Percentiles rank a stretch among this genome's conserved stretches.
Evolutionary conservation across 2,113 vertebrate species (phyloP).

Genomic region (Cebidichthys violaceus): DNA sequence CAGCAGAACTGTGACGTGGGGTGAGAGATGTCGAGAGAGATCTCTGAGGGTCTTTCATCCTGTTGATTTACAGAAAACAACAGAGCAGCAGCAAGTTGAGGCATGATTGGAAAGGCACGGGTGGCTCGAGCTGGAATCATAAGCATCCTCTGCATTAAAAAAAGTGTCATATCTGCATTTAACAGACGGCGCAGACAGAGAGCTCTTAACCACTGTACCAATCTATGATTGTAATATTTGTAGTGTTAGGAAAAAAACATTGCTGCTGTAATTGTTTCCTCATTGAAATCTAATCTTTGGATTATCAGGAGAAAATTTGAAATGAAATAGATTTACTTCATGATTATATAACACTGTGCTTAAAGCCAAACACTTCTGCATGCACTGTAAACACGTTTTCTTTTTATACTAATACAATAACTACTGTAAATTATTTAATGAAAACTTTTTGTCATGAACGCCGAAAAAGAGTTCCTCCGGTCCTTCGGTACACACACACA

Average conservation of each 20-base stretch:
- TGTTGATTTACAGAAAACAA: conserved; percentile 41
- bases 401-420: not conserved
- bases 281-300: not conserved
- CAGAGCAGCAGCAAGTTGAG: conserved; percentile 48
- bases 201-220: not conserved
- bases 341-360: not conserved
- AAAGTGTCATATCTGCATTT: not conserved
- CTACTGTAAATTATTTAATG: not conserved
- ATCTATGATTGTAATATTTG: not conserved
- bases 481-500: not conserved
- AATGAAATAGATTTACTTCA: not conserved
- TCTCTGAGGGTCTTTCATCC: conserved; percentile 22
- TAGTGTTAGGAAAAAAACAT: not conserved
- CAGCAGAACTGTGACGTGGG: not conserved
- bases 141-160: conserved; percentile 32
- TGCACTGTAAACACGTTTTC: not conserved
- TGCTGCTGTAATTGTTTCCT: not conserved
- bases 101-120: conserved; percentile 39
- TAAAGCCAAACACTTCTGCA: not conserved
- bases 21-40: conserved; percentile 28
- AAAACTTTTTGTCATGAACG: not conserved
- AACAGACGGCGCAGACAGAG: not conserved
- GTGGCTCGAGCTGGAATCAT: conserved; percentile 39
- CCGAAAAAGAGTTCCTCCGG: not conserved
- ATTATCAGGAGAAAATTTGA: not conserved